phyloP scores from a whole-genome alignment of 2,113 vertebrate species.

The Psittacus erithacus region DNA sequence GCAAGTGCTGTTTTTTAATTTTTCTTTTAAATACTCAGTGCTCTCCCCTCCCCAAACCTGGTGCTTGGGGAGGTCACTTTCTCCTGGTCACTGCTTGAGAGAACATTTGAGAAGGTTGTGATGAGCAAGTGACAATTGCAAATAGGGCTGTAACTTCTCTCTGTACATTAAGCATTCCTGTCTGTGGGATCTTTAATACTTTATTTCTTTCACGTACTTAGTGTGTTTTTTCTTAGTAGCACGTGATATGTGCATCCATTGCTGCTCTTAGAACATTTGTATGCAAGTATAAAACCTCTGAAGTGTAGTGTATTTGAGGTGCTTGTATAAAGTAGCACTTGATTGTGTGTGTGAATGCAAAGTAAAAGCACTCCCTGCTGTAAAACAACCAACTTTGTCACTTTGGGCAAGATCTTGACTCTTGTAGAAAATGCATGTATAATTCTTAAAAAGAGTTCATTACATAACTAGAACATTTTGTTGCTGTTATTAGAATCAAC shows the following conservation, averaged over 20 bases:
- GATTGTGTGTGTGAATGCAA: not conserved
- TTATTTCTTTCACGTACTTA: not conserved
- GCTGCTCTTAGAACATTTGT: not conserved
- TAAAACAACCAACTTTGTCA: not conserved
- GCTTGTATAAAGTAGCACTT: not conserved
- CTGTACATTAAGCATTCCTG: not conserved
- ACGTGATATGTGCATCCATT: not conserved
- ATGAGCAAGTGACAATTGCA: not conserved
- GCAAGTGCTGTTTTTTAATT: not conserved
- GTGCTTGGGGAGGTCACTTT: not conserved
- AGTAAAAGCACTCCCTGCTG: not conserved
- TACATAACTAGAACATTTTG: not conserved
- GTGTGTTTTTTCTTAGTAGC: not conserved
- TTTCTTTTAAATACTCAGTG: not conserved
- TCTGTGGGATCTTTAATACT: not conserved
- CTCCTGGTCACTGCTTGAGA: not conserved
- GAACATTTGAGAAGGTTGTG: not conserved
- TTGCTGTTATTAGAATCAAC: not conserved
- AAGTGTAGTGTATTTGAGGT: not conserved
- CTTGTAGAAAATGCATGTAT: not conserved
- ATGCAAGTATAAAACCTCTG: not conserved
- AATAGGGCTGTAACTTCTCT: not conserved
- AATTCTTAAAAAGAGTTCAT: not conserved
- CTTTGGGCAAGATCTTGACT: not conserved
- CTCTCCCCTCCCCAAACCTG: rapidly evolving